phyloP scores from a whole-genome alignment of 2,113 vertebrate genomes.

The Mirza zaza region DNA sequence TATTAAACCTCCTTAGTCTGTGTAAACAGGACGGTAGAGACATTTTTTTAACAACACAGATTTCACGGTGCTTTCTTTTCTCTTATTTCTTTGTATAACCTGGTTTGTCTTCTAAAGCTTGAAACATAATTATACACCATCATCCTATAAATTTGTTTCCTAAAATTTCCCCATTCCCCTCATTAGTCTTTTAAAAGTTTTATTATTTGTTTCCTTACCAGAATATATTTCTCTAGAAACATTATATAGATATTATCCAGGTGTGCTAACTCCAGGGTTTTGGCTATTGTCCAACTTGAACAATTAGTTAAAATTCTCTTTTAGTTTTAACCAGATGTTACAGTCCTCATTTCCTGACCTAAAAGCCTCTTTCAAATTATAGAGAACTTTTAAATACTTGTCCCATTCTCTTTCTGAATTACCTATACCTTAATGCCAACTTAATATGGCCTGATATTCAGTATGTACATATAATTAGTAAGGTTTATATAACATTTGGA shows the following conservation, averaged over 20 bases:
- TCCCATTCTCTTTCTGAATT: constrained; percentile 64
- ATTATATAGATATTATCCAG: constrained; percentile 77
- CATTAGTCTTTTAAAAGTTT: constrained; percentile 70
- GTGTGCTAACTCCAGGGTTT: constrained; percentile 78
- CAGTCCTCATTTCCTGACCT: constrained; percentile 78
- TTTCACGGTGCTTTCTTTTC: background rate
- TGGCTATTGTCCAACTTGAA: constrained; percentile 77
- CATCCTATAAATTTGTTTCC: constrained; percentile 43
- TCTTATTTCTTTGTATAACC: background rate
- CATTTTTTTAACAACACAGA: background rate
- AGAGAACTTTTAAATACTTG: constrained; percentile 74
- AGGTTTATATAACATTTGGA: constrained; percentile 73
- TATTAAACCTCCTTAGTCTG: background rate
- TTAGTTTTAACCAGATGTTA: constrained; percentile 80
- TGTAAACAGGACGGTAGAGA: background rate
- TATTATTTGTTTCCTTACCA: constrained; percentile 68
- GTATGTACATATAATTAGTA: constrained; percentile 62
- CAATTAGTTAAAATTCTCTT: constrained; percentile 81
- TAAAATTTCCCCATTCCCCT: constrained; percentile 59
- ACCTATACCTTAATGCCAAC: constrained; percentile 50
- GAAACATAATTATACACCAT: background rate
- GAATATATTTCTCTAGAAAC: constrained; percentile 73
- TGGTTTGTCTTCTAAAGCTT: constrained; percentile 36
- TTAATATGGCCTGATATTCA: constrained; percentile 54
- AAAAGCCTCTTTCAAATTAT: constrained; percentile 74